phyloP scores from a whole-genome alignment of 2,797 vertebrate genomes.

The Lindbergichthys nudifrons region DNA sequence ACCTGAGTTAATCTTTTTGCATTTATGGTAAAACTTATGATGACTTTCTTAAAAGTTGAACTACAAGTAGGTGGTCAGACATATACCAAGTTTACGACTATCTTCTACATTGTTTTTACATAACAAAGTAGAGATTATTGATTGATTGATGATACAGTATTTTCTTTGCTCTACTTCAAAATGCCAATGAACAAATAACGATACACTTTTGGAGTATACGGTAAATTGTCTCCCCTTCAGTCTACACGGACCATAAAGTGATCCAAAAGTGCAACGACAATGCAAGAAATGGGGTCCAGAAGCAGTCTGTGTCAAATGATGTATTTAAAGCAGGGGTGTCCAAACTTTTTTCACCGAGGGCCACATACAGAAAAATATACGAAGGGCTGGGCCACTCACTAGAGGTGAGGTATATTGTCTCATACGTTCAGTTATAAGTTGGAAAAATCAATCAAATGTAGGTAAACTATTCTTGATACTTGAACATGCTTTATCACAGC shows the following conservation, averaged over 20 bases:
- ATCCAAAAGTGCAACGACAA: not conserved
- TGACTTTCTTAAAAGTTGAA: not conserved
- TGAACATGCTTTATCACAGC: too few species aligned
- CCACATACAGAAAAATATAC: too few species aligned
- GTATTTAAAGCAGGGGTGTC: too few species aligned
- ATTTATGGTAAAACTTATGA: not conserved
- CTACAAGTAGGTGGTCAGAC: not conserved
- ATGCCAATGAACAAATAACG: not conserved
- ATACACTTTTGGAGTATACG: not conserved
- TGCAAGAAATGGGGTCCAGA: not conserved
- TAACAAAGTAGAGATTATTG: not conserved
- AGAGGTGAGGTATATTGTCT: too few species aligned
- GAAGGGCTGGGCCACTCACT: too few species aligned
- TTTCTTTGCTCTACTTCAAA: not conserved
- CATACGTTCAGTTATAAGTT: too few species aligned
- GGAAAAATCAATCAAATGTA: too few species aligned
- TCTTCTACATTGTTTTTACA: not conserved
- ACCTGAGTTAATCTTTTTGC: not conserved
- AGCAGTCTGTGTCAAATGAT: not conserved
- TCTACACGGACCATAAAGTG: not conserved
- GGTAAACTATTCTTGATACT: too few species aligned
- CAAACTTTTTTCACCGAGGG: too few species aligned
- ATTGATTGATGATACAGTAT: not conserved
- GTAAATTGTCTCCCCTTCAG: not conserved
- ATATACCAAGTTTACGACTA: not conserved